Evolutionary conservation across 2,113 vertebrate species (phyloP).

Genomic region (Ranitomeya variabilis): DNA sequence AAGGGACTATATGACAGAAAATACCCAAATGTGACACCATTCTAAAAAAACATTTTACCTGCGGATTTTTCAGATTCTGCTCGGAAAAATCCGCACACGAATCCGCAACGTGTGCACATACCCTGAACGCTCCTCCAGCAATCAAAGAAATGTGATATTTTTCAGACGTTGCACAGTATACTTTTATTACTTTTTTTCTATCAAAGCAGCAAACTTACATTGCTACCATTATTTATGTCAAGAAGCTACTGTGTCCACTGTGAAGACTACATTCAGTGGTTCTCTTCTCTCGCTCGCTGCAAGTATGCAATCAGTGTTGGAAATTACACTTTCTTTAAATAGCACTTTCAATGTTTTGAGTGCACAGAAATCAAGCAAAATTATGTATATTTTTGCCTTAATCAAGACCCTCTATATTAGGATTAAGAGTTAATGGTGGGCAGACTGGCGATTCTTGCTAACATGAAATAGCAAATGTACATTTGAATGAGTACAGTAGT

Average conservation of each 20-base stretch:
- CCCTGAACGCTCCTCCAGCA: neutral
- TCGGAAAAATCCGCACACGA: too few relatives aligned
- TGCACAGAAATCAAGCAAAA: neutral
- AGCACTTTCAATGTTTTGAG: neutral
- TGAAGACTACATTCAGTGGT: neutral
- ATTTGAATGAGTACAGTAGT: too few relatives aligned
- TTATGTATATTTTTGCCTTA: neutral
- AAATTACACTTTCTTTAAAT: neutral
- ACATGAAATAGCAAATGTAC: too few relatives aligned
- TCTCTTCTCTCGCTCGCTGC: neutral
- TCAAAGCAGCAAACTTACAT: neutral
- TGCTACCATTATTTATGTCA: neutral
- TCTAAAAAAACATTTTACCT: too few relatives aligned
- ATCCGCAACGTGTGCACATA: too few relatives aligned
- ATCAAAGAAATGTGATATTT: neutral
- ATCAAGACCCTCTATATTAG: neutral
- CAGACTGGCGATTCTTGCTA: too few relatives aligned
- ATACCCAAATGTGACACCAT: too few relatives aligned
- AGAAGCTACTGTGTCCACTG: neutral
- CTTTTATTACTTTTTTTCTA: neutral
- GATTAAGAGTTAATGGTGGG: neutral
- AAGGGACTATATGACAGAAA: too few relatives aligned
- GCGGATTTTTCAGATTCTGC: too few relatives aligned
- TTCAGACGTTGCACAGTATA: neutral
- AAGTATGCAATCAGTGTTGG: neutral